Conservation (phyloP, 2,797 vertebrate genomes). For the Benthosema pterotum region DNA sequence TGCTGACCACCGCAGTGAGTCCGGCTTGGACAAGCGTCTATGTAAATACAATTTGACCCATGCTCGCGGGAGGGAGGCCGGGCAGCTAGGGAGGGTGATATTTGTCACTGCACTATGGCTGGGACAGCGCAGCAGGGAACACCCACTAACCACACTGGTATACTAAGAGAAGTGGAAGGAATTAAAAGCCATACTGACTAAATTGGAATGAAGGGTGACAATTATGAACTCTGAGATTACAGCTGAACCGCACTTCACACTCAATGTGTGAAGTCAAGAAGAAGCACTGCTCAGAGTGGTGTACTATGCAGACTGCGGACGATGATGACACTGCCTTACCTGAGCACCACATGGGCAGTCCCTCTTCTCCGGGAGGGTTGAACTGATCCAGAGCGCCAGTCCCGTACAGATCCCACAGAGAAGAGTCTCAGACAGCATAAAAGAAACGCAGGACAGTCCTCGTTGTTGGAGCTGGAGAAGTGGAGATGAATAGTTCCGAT, state of each 20-base stretch:
- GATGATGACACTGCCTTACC: slow-evolving; percentile 56
- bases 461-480: slow-evolving; percentile 5
- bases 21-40: too few relatives aligned
- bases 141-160: background rate
- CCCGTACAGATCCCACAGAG: slow-evolving; percentile 38
- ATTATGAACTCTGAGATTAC: too few relatives aligned
- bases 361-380: slow-evolving; percentile 36
- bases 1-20: too few relatives aligned
- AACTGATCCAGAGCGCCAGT: slow-evolving; percentile 38
- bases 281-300: slow-evolving; percentile 28
- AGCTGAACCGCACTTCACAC: too few relatives aligned
- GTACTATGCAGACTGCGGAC: background rate
- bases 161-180: background rate
- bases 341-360: slow-evolving; percentile 72
- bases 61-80: too few relatives aligned
- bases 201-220: too few relatives aligned
- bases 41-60: too few relatives aligned
- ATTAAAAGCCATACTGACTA: too few relatives aligned
- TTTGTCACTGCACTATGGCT: too few relatives aligned
- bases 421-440: slow-evolving; percentile 44
- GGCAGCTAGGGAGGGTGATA: too few relatives aligned
- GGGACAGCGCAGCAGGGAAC: too few relatives aligned
- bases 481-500: slow-evolving; percentile 3
- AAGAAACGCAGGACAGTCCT: slow-evolving; percentile 17
- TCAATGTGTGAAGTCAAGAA: slow-evolving; percentile 11